These are phyloP conservation scores for Macaria notata DNA, from an alignment of 2,888 invertebrate genomes.

Conservation along the genomic window DNA sequence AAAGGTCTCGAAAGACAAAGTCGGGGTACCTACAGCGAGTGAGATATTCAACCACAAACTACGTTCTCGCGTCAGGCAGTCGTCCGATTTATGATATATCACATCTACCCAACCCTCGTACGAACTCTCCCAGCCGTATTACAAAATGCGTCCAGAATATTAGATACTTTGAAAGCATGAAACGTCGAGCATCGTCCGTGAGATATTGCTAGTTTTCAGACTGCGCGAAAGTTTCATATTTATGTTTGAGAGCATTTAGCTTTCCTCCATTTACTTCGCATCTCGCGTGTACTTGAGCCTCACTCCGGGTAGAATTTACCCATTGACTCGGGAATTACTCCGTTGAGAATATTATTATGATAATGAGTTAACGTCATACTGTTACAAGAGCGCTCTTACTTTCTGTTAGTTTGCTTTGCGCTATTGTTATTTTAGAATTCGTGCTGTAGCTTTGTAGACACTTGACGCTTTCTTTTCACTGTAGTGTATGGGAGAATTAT, in stretches of 20 bases:
- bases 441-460: neutral
- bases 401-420: conserved; percentile 4
- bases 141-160: conserved; percentile 28
- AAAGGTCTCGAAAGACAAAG: neutral
- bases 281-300: conserved; percentile 15
- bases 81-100: conserved; percentile 13
- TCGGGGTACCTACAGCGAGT: neutral
- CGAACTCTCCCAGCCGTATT: conserved; percentile 21
- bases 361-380: conserved; percentile 11
- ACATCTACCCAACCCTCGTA: conserved; percentile 6
- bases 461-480: no score
- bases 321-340: conserved; percentile 19
- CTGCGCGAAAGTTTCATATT: conserved; percentile 30
- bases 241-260: conserved; percentile 26
- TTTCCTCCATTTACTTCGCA: conserved; percentile 16
- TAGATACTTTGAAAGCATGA: conserved; percentile 27
- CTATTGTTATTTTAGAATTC: conserved; percentile 13
- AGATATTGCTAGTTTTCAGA: conserved; percentile 32
- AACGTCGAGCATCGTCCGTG: conserved; percentile 22
- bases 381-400: conserved; percentile 14
- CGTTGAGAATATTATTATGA: conserved; percentile 13
- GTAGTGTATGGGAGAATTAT: no score
- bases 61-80: conserved; percentile 11
- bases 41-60: conserved; percentile 4
- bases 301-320: conserved; percentile 16